Evolutionary conservation across 2,797 vertebrate genomes (phyloP), one percentile per base, ranked within the genome.

Genomic region (Myotis vivesi): DNA sequence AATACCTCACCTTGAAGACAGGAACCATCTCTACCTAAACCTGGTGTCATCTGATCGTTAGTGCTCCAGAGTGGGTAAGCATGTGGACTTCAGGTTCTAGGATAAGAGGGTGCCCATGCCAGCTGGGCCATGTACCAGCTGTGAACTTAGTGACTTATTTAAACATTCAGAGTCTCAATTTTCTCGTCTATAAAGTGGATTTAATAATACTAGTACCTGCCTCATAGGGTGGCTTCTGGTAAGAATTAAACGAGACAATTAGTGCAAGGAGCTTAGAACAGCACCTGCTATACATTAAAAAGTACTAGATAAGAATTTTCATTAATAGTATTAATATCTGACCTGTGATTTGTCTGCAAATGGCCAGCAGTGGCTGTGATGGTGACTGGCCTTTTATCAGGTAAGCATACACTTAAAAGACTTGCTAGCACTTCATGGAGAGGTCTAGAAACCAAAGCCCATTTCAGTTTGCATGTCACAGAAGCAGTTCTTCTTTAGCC

Each of bases 371-470:
- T 83, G 41, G 30, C 69, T 90, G 10, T 68, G 64, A 64, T 28
- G 9, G 30, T 82, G 51, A 80, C 6, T 44, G 8, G 51, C n/a
- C 57, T 91, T 92, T 57, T 19, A 87, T 33, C 64, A 77, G 23
- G 8, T 44, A 75, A 87, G 69, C 90, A 68, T 59, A 66, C 23
- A 38, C 36, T 57, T 59, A 15, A 79, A 92, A 84, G 51, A 76
- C 20, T 64, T 38, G 11, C 53, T 84, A 53, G 23, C 62, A 53
- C 44, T 44, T 94, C 41, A 46, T 30, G 41, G 77, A 88, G 82
- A 75, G 46, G 68, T 93, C 91, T 93, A 95, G 76, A 93, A 92
- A 84, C 59, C 53, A 92, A 95, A 41, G 41, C 51, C 72, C 90
- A 71, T 91, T 83, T 89, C 55, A 46, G 85, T 72, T 59, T 73